Conservation (phyloP, 2,797 vertebrate genomes). For the Setipinna tenuifilis region DNA sequence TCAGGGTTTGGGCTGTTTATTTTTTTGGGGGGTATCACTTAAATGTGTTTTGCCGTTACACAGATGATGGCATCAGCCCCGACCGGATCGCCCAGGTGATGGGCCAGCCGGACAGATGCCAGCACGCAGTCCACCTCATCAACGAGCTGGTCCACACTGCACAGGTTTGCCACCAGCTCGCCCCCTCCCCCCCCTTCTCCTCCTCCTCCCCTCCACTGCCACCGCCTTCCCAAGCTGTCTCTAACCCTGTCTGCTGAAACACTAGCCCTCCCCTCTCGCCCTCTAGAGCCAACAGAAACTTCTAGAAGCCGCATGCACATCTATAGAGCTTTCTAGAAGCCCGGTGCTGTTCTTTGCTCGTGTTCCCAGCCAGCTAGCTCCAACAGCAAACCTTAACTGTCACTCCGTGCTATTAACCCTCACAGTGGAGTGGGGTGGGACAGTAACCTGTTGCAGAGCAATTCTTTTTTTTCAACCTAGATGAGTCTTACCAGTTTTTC, state of each 20-base stretch:
- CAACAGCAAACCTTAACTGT: not conserved
- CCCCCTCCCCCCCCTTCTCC: not conserved
- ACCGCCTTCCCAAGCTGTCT: not conserved
- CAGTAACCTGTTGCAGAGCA: not conserved
- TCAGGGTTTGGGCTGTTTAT: not conserved
- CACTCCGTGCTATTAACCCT: not conserved
- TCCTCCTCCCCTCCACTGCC: not conserved
- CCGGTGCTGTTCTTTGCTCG: not conserved
- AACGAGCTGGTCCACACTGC: constrained; percentile 94
- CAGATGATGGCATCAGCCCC: constrained; percentile 94
- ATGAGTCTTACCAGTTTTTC: not conserved
- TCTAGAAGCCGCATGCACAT: not conserved
- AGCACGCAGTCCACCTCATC: constrained; percentile 95
- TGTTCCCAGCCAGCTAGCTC: not conserved
- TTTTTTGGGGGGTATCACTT: not conserved
- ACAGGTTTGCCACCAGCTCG: constrained; percentile 77
- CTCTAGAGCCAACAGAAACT: not conserved
- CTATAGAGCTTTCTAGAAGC: not conserved
- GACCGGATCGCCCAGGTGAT: constrained; percentile 96
- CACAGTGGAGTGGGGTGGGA: not conserved
- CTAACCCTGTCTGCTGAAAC: constrained; percentile 10
- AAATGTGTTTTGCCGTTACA: not conserved
- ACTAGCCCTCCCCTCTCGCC: not conserved
- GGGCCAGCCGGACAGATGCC: constrained; percentile 94
- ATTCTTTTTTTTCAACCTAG: not conserved